Percentiles rank a stretch among this genome's conserved stretches.
phyloP scores from a whole-genome alignment of 2,888 invertebrate genomes.

The Spialia ferax region DNA sequence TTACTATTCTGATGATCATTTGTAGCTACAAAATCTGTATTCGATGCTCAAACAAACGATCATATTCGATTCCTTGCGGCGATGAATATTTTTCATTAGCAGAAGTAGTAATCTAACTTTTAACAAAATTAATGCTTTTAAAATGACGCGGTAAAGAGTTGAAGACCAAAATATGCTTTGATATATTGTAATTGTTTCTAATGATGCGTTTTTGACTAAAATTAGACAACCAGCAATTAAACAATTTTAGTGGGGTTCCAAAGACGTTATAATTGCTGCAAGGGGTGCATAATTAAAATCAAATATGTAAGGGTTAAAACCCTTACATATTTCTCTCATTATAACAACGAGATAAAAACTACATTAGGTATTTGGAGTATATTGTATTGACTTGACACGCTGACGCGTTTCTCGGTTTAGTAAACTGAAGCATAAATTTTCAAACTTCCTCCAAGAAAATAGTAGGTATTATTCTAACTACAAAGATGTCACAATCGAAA shows the following conservation, averaged over 20 bases:
- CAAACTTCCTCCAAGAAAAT: neutral
- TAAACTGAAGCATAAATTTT: neutral
- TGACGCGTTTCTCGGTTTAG: too few species aligned
- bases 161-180: conserved; percentile 64
- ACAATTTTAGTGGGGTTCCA: conserved; percentile 61
- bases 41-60: conserved; percentile 6
- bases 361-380: neutral
- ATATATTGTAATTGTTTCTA: conserved; percentile 82
- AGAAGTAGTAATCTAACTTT: conserved; percentile 75
- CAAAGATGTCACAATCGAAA: conserved; percentile 36
- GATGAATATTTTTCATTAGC: conserved; percentile 38
- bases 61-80: conserved; percentile 20
- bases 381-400: too few species aligned
- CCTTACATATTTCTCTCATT: conserved; percentile 20
- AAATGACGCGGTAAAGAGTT: conserved; percentile 62
- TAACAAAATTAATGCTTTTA: conserved; percentile 73
- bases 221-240: conserved; percentile 81
- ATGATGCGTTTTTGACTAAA: conserved; percentile 74
- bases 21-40: conserved; percentile 10
- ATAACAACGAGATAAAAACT: neutral
- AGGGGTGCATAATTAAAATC: conserved; percentile 44
- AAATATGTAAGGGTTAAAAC: too few species aligned
- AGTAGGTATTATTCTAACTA: neutral
- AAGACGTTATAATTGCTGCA: conserved; percentile 53
- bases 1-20: conserved; percentile 20